Conservation (phyloP, 2,797 vertebrate genomes). For the Myotis vivesi region DNA sequence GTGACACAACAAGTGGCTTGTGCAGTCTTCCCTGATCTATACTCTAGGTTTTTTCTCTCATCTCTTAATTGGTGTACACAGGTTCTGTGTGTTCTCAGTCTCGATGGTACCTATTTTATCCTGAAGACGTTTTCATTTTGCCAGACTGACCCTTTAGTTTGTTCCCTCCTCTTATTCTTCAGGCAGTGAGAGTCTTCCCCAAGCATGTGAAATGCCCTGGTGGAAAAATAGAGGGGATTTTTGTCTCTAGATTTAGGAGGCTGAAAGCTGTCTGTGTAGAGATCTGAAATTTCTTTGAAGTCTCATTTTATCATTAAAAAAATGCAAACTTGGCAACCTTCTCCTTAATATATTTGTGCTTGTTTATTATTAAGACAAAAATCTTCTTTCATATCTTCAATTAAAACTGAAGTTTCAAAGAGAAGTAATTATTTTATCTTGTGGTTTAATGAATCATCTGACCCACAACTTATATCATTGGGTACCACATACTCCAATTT, state of each 20-base stretch:
- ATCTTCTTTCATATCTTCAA: conserved; percentile 46
- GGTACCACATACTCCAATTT: neutral
- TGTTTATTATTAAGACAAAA: conserved; percentile 64
- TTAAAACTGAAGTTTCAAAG: conserved; percentile 33
- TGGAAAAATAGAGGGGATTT: conserved; percentile 17
- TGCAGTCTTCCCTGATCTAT: neutral
- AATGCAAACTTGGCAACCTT: conserved; percentile 38
- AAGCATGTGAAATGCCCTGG: neutral
- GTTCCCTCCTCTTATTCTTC: neutral
- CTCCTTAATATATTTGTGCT: conserved; percentile 62
- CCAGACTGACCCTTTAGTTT: neutral
- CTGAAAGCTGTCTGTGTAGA: conserved; percentile 20
- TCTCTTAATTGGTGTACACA: neutral
- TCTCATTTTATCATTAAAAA: conserved; percentile 61
- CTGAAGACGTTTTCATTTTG: neutral
- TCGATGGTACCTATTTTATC: neutral
- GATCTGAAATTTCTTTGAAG: conserved; percentile 62
- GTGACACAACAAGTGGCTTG: too few species aligned
- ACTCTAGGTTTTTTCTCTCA: neutral
- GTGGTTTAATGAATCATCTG: neutral
- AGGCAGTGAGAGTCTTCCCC: neutral
- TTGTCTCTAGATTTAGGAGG: conserved; percentile 28
- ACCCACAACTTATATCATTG: neutral
- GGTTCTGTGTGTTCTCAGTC: neutral
- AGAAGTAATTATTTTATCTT: conserved; percentile 1